These are phyloP conservation scores for Bathynomus jamesi DNA, from an alignment of 1,140 invertebrate genomes.

Conservation along the genomic window DNA sequence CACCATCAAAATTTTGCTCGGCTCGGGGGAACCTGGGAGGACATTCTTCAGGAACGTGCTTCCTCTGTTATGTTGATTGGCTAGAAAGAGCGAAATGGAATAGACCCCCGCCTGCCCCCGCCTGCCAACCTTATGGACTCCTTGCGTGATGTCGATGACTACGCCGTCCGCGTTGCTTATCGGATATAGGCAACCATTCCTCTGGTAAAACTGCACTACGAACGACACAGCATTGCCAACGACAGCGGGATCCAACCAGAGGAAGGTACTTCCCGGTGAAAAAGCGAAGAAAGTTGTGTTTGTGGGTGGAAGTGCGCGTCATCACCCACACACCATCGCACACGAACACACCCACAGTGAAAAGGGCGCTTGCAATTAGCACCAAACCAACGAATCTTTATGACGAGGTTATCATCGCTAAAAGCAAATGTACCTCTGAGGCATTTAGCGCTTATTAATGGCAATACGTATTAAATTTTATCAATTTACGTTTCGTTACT, in stretches of 20 bases:
- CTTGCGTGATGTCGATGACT: neutral
- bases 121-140: neutral
- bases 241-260: constrained; percentile 76
- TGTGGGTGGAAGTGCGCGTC: constrained; percentile 44
- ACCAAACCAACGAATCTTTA: neutral
- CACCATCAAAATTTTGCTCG: neutral
- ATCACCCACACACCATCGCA: constrained; percentile 24
- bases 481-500: no score
- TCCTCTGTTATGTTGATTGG: neutral
- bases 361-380: neutral
- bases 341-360: constrained; percentile 12
- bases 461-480: no score
- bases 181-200: neutral
- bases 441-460: no score
- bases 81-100: neutral
- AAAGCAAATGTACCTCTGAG: no score
- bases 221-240: constrained; percentile 87
- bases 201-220: constrained; percentile 50
- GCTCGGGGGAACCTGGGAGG: neutral
- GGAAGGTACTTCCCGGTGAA: constrained; percentile 83
- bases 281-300: constrained; percentile 78
- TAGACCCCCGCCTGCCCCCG: neutral
- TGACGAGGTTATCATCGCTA: no score
- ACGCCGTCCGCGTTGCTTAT: neutral
- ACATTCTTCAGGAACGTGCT: neutral